phyloP scores from a whole-genome alignment of 2,888 invertebrate species.

The Coelopa pilipes region DNA sequence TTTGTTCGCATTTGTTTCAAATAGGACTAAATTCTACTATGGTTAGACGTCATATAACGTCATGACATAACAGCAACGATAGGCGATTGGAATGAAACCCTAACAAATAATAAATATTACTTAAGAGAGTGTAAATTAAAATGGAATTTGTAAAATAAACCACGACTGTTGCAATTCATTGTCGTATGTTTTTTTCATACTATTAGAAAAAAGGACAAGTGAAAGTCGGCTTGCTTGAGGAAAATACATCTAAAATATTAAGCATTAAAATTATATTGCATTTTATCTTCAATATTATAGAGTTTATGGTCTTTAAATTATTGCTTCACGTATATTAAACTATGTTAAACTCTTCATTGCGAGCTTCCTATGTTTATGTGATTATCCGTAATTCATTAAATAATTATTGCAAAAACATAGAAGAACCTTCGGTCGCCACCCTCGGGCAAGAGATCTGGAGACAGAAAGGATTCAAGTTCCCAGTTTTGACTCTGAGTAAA shows the following conservation, averaged over 20 bases:
- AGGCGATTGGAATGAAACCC: slow-evolving; percentile 7
- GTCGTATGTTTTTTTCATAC: too few species aligned
- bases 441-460: too few species aligned
- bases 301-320: slow-evolving; percentile 2
- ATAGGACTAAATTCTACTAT: slow-evolving; percentile 39
- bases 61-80: slow-evolving; percentile 26
- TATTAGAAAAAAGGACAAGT: slow-evolving; percentile 60
- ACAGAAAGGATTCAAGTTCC: too few species aligned
- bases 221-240: slow-evolving; percentile 36
- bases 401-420: slow-evolving; percentile 34
- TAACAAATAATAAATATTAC: slow-evolving; percentile 31
- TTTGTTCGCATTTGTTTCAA: slow-evolving; percentile 12
- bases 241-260: slow-evolving; percentile 26
- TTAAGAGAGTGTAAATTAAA: slow-evolving; percentile 21
- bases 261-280: slow-evolving; percentile 46
- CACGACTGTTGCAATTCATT: too few species aligned
- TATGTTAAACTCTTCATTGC: slow-evolving; percentile 25
- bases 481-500: too few species aligned
- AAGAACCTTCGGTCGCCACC: too few species aligned
- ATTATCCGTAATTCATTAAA: slow-evolving; percentile 21
- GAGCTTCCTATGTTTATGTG: too few species aligned
- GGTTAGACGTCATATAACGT: slow-evolving; percentile 20
- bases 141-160: too few species aligned
- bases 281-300: slow-evolving; percentile 28
- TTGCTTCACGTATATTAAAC: slow-evolving; percentile 21